These are phyloP conservation scores for Dinocampus coccinellae DNA, from an alignment of 2,888 invertebrate genomes.

Conservation along the genomic window DNA sequence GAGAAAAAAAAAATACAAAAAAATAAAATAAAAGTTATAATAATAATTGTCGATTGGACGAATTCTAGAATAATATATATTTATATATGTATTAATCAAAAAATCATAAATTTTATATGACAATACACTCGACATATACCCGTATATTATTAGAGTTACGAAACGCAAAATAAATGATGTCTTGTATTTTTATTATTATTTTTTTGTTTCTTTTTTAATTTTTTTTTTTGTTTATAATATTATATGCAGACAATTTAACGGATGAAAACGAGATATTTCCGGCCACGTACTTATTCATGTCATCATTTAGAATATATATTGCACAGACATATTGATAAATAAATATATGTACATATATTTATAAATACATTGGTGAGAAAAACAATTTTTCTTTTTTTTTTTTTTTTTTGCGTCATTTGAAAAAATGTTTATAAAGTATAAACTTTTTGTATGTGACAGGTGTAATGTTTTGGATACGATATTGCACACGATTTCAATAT, in stretches of 20 bases:
- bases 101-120: constrained; percentile 3
- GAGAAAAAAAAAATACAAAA: not conserved
- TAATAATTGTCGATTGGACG: not conserved
- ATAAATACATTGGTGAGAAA: not conserved
- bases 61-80: not conserved
- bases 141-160: not conserved
- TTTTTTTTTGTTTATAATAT: not conserved
- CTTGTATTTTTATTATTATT: not conserved
- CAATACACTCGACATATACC: not conserved
- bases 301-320: not conserved
- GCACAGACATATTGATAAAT: not conserved
- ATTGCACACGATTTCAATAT: too few relatives aligned
- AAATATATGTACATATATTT: not conserved
- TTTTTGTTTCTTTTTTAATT: too few relatives aligned
- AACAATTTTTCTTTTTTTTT: not conserved
- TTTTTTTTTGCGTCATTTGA: too few relatives aligned
- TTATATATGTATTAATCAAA: not conserved
- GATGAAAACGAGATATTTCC: constrained; percentile 7
- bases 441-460: too few relatives aligned
- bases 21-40: not conserved
- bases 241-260: not conserved
- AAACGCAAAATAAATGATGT: not conserved
- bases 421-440: too few relatives aligned
- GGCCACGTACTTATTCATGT: not conserved
- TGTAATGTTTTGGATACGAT: too few relatives aligned